Evolutionary conservation across 2,113 vertebrate genomes (phyloP).

Genomic region (Vicugna pacos): DNA sequence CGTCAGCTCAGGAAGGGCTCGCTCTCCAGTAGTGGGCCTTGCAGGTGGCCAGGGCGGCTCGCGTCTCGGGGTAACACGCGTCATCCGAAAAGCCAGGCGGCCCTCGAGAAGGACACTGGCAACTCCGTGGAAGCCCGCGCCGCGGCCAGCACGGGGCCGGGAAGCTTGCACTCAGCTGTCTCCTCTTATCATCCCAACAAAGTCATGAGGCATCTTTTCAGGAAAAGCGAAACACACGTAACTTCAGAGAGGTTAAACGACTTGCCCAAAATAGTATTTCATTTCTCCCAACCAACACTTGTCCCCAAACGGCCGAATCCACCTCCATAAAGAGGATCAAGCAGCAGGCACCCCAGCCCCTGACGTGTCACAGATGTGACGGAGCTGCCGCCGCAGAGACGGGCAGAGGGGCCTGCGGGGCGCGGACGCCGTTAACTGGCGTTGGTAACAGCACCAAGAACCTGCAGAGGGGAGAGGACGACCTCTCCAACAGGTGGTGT

Average conservation of each 20-base stretch:
- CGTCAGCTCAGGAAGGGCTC: neutral
- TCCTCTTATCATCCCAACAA: neutral
- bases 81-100: neutral
- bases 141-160: neutral
- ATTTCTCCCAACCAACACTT: neutral
- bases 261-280: neutral
- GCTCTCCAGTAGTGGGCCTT: accelerated
- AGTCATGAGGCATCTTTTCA: neutral
- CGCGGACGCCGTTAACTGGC: neutral
- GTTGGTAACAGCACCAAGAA: neutral
- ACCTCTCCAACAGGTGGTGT: neutral
- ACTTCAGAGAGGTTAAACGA: neutral
- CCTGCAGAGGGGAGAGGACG: too few relatives aligned
- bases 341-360: neutral
- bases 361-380: neutral
- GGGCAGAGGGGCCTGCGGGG: neutral
- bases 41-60: neutral
- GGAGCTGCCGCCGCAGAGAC: neutral
- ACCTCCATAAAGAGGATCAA: neutral
- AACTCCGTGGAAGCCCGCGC: neutral
- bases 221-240: neutral
- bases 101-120: neutral
- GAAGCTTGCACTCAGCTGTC: neutral
- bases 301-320: neutral
- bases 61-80: accelerated